Percentiles rank a stretch among this genome's conserved stretches.
Conservation (phyloP, 2,888 invertebrate species). For the Acholoe squamosa region DNA sequence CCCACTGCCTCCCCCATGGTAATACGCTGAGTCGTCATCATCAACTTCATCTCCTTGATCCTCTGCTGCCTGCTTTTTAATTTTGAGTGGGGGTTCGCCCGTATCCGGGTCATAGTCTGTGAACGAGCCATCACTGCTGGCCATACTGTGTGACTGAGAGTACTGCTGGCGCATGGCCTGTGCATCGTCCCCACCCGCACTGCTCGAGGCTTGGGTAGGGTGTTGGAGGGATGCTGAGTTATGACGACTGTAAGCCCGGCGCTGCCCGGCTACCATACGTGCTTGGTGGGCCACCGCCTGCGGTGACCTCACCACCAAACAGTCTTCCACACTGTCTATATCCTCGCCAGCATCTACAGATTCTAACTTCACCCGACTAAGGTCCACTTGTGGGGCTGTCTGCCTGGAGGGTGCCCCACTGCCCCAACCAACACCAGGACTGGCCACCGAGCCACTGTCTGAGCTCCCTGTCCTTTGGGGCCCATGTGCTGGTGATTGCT, state of each 20-base stretch:
- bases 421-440: not conserved
- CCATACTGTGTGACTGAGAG: conserved; percentile 31
- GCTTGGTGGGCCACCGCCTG: conserved; percentile 57
- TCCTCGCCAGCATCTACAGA: conserved; percentile 26
- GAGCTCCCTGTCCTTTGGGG: conserved; percentile 44
- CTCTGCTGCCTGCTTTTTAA: conserved; percentile 27
- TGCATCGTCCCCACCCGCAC: conserved; percentile 31
- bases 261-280: conserved; percentile 43
- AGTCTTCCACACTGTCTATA: not conserved
- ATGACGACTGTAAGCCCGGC: not conserved
- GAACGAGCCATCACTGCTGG: conserved; percentile 43
- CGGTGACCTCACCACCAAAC: conserved; percentile 47
- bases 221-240: conserved; percentile 13
- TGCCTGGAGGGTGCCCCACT: not conserved
- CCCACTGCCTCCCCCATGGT: not conserved
- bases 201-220: not conserved
- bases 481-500: conserved; percentile 35
- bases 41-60: not conserved
- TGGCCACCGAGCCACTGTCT: conserved; percentile 40
- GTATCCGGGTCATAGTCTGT: conserved; percentile 56
- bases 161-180: conserved; percentile 55
- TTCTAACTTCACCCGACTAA: conserved; percentile 34
- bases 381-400: conserved; percentile 19
- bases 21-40: conserved; percentile 21
- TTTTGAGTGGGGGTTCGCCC: conserved; percentile 50